Base-by-base conservation (phyloP, 53 echinoderm and acorn worm genomes). In the Paelopatides confundens region DNA sequence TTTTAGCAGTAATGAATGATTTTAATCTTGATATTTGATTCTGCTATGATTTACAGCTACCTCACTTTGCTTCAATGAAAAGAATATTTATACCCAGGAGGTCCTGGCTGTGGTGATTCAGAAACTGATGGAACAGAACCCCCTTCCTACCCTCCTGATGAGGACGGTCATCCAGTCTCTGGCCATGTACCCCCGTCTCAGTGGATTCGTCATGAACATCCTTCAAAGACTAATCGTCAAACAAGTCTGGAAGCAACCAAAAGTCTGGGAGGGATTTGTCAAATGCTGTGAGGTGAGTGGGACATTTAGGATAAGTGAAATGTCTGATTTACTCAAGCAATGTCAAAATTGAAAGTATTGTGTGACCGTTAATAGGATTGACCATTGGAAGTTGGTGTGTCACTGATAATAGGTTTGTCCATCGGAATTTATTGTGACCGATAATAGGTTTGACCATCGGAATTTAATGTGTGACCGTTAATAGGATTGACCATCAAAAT, bases 261-360 rank as follows among this genome's bases (percentile, higher is more conserved):
- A 99, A 86, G 92, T 96, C 35, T 99, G 95, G 99, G 99, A 99
- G 38, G 99, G 99, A 17, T 99, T 99, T 32, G 91, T 99, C 85
- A 99, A 99, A 82, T 99, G 99, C 78, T 99, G 99, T 54, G 95
- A 99, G 94, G 99, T 99, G 82, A 87, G 94, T 2, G 66, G 12
- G 35, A 35, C 1, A 31, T 1, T 34, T 67, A 31, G 8, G n/a
- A n/a, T n/a, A n/a, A n/a, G n/a, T n/a, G n/a, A n/a, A n/a, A n/a
- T n/a, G n/a, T n/a, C n/a, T n/a, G n/a, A n/a, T n/a, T n/a, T n/a
- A n/a, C n/a, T n/a, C n/a, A n/a, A n/a, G n/a, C n/a, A n/a, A n/a
- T n/a, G n/a, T n/a, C n/a, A n/a, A n/a, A n/a, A n/a, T n/a, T n/a
- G n/a, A n/a, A n/a, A n/a, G n/a, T n/a, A n/a, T n/a, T n/a, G n/a